phyloP scores from a whole-genome alignment of 2,888 invertebrate species.

The Metallyticus violacea region DNA sequence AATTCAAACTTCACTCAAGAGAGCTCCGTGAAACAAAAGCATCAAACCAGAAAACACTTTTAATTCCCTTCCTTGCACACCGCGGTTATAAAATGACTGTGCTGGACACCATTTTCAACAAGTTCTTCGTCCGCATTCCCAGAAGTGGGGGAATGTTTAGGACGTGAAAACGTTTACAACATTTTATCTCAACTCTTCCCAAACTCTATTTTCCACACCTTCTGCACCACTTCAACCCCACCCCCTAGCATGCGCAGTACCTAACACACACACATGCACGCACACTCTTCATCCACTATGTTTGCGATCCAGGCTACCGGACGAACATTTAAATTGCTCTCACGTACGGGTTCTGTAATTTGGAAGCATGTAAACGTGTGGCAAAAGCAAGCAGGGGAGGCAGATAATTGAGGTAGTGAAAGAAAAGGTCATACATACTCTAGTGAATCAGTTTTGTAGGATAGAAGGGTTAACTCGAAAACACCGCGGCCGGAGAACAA shows the following conservation, averaged over 20 bases:
- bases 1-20: background rate
- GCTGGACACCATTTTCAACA: no score
- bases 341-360: conserved; percentile 8
- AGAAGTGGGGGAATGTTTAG: no score
- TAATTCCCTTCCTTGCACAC: background rate
- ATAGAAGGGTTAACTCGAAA: background rate
- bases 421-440: conserved; percentile 1
- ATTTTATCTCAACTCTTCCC: no score
- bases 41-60: background rate
- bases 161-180: background rate
- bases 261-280: no score
- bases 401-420: conserved; percentile 9
- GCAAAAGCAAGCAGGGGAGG: background rate
- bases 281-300: no score
- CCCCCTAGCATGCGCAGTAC: no score
- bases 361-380: conserved; percentile 7
- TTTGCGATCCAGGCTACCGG: no score
- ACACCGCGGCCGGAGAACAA: background rate
- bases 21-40: background rate
- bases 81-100: background rate
- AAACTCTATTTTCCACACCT: background rate
- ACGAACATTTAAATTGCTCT: background rate
- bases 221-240: no score
- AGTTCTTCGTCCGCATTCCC: no score
- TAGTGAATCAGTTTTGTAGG: conserved; percentile 1